Evolutionary conservation across 2,113 vertebrate species (phyloP).

Genomic region (Sylvicapra grimmia): DNA sequence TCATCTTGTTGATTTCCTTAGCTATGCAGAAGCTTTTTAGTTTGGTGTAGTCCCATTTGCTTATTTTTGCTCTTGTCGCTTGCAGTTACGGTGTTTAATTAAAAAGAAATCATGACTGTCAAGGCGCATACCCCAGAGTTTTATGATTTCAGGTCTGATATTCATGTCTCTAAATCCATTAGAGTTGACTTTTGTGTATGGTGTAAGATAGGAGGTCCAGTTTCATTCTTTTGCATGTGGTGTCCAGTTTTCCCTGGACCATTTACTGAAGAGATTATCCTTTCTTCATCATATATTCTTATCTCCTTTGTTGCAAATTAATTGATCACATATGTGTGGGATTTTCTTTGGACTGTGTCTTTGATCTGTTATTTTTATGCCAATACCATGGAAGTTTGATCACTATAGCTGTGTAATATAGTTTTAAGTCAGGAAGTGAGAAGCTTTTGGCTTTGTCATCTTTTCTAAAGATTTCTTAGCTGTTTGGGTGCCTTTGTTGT

Average conservation of each 20-base stretch:
- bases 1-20: background rate
- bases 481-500: background rate
- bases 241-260: background rate
- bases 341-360: background rate
- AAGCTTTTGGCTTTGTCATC: background rate
- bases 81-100: background rate
- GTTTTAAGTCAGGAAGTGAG: background rate
- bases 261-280: background rate
- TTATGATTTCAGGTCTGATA: background rate
- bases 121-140: background rate
- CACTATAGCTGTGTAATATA: background rate
- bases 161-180: background rate
- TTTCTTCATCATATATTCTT: background rate
- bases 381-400: background rate
- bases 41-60: background rate
- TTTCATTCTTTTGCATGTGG: background rate
- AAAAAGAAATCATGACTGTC: background rate
- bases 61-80: background rate
- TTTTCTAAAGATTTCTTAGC: background rate
- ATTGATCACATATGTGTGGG: background rate
- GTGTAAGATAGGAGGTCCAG: background rate
- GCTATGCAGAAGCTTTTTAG: background rate
- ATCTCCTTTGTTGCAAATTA: background rate
- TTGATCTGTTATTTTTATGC: background rate
- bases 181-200: background rate